Evolutionary conservation across 2,113 vertebrate species (phyloP), one percentile per base, ranked within the genome.

Genomic region (Nothoprocta perdicaria): DNA sequence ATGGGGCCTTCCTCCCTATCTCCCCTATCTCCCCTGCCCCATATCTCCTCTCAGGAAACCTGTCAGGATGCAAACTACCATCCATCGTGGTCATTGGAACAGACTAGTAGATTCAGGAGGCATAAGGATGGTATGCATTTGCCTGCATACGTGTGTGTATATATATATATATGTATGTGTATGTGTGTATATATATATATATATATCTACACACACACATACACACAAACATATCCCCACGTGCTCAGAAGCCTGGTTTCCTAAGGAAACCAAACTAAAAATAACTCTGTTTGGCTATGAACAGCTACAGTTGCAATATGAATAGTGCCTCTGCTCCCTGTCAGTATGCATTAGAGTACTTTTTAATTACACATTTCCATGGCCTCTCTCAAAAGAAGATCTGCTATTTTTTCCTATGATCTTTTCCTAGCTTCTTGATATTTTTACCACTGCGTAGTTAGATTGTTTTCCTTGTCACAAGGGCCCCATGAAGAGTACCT

Each of bases 331-430:
- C 79, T 1, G 1, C 57, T 92, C 52, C 52, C 69, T 89, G 86
- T 89, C 89, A 92, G 65, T 23, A 61, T 24, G 66, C 23, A 48
- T 91, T 84, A 88, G 29, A 85, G n/a, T 58, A 62, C 23, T 61
- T 87, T 88, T 74, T 85, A 80, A 85, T 92, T 92, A 83, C 87
- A 88, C 29, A 67, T 92, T 94, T 89, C 76, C 21, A 4, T 10
- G 52, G 61, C 52, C 84, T 76, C 40, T 61, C 72, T 95, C 76
- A 53, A 82, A 93, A 68, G 63, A 89, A 76, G 63, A 60, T 68
- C 63, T 80, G n/a, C 18, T 87, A 50, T 80, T 89, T 83, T 50
- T 69, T 92, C 73, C 84, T 85, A 6, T 76, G 69, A 88, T 92
- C 55, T 82, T 83, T 43, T 67, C 89, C 57, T 71, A 62, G 55